Conservation (phyloP, 1,140 invertebrate species). For the Apis cerana region DNA sequence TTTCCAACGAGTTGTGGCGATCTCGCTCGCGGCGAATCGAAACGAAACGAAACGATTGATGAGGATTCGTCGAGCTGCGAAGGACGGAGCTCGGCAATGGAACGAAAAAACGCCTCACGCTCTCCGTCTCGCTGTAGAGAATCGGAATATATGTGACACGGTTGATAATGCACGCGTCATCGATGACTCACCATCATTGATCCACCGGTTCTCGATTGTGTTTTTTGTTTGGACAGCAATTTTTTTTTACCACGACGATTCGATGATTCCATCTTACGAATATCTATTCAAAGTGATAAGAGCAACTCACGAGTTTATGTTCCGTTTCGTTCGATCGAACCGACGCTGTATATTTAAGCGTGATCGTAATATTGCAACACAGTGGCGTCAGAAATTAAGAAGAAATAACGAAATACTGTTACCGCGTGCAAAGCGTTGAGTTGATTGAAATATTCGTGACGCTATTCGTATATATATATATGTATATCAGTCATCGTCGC, state of each 20-base stretch:
- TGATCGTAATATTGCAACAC: too few relatives aligned
- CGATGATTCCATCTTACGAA: not conserved
- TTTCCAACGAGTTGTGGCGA: not conserved
- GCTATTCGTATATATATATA: not conserved
- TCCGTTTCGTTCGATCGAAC: too few relatives aligned
- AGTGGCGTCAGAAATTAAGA: not conserved
- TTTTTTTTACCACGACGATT: not conserved
- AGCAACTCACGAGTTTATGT: too few relatives aligned
- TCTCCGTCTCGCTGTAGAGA: not conserved
- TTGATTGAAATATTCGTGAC: not conserved
- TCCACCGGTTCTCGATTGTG: not conserved
- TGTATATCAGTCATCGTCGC: constrained; percentile 3
- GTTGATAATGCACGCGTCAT: constrained; percentile 20
- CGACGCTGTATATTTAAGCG: too few relatives aligned
- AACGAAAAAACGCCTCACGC: not conserved
- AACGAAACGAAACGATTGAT: constrained; percentile 21
- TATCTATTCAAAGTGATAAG: too few relatives aligned
- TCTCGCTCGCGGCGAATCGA: not conserved
- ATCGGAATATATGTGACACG: not conserved
- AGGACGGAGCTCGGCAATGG: constrained; percentile 13
- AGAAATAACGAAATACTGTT: not conserved
- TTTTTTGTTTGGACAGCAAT: not conserved
- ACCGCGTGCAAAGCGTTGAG: too few relatives aligned
- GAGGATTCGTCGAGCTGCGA: not conserved
- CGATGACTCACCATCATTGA: constrained; percentile 27